phyloP scores from a whole-genome alignment of 30 jellyfish, hydroid and myxozoan species.

The Hydra vulgaris region DNA sequence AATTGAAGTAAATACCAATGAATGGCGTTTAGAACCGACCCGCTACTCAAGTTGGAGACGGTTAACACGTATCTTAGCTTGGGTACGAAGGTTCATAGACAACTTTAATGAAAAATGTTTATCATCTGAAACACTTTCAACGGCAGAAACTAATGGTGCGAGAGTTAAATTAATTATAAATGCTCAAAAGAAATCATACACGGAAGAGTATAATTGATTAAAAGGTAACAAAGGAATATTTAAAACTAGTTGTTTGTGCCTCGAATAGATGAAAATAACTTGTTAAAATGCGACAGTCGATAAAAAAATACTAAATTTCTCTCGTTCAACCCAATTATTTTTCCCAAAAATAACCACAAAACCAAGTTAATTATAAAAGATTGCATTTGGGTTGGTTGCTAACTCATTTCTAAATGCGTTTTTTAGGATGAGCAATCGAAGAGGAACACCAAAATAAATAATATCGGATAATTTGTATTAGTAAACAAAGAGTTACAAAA shows the following conservation, averaged over 20 bases:
- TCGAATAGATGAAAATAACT: constrained; percentile 31
- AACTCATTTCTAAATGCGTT: background rate
- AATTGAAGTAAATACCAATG: too few species aligned
- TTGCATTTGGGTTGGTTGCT: background rate
- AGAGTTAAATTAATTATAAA: too few species aligned
- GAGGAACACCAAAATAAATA: too few species aligned
- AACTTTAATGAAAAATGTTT: background rate
- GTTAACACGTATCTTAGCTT: background rate
- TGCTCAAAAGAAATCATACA: too few species aligned
- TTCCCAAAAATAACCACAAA: constrained; percentile 2
- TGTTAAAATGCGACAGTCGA: constrained; percentile 42
- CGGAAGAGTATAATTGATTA: background rate
- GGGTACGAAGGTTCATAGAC: constrained; percentile 1
- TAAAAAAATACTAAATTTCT: constrained; percentile 31
- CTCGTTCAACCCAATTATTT: too few species aligned
- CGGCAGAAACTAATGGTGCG: too few species aligned
- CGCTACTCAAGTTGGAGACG: too few species aligned
- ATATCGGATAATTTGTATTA: too few species aligned
- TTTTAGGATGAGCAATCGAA: background rate
- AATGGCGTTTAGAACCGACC: background rate
- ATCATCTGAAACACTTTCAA: too few species aligned
- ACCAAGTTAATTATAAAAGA: background rate
- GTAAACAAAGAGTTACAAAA: too few species aligned
- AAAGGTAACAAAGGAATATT: background rate
- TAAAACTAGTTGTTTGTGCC: constrained; percentile 12